Percentiles rank a stretch among this genome's conserved stretches.
Conservation (phyloP, 2,797 vertebrate species). For the Tenualosa thibaudeaui region DNA sequence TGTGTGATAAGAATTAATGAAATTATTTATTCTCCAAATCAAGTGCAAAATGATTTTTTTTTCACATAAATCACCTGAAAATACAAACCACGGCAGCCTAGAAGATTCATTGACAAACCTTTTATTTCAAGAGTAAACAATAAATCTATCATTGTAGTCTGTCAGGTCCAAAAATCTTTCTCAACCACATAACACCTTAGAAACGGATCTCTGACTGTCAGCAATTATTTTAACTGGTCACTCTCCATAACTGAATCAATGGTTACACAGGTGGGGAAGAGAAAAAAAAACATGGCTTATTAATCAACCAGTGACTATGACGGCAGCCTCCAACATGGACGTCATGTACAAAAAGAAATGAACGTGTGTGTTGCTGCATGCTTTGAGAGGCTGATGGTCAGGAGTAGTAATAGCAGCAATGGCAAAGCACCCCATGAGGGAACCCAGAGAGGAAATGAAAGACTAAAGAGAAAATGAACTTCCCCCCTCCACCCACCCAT, state of each 20-base stretch:
- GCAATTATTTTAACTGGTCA: not conserved
- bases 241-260: not conserved
- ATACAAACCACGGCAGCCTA: not conserved
- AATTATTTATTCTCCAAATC: not conserved
- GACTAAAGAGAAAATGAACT: not conserved
- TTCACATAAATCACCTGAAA: not conserved
- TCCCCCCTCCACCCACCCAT: no score
- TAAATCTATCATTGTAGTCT: not conserved
- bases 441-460: not conserved
- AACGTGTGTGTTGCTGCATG: not conserved
- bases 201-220: not conserved
- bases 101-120: not conserved
- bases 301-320: not conserved
- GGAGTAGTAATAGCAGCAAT: not conserved
- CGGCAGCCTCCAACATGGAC: not conserved
- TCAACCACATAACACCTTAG: not conserved
- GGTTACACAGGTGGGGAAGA: not conserved
- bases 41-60: no score
- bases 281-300: not conserved
- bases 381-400: not conserved
- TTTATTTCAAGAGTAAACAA: slow-evolving; percentile 2
- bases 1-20: not conserved
- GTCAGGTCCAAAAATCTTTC: not conserved
- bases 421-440: not conserved
- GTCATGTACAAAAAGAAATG: not conserved